Evolutionary conservation across 2,888 invertebrate genomes (phyloP).

Genomic region (Troides helena): DNA sequence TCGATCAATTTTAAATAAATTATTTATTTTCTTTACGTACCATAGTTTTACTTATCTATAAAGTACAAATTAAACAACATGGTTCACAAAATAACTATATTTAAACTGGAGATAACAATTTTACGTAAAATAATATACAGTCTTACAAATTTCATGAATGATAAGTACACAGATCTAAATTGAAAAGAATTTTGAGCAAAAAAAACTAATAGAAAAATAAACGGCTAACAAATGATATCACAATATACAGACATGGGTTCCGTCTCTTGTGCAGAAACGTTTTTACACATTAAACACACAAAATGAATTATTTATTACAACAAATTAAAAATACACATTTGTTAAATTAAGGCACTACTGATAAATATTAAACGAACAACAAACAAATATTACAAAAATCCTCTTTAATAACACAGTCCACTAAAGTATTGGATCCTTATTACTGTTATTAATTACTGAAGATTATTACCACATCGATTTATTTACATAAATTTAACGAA

Average conservation of each 20-base stretch:
- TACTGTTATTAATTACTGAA: slow-evolving; percentile 43
- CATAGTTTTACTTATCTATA: slow-evolving; percentile 47
- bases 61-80: slow-evolving; percentile 38
- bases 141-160: slow-evolving; percentile 78
- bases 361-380: slow-evolving; percentile 31
- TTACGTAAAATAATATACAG: slow-evolving; percentile 78
- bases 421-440: slow-evolving; percentile 43
- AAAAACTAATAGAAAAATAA: slow-evolving; percentile 48
- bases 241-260: slow-evolving; percentile 59
- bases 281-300: not conserved
- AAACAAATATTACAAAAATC: slow-evolving; percentile 31
- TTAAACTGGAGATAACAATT: slow-evolving; percentile 76
- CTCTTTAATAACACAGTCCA: slow-evolving; percentile 30
- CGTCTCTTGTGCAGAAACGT: slow-evolving; percentile 47
- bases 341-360: slow-evolving; percentile 66
- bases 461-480: slow-evolving; percentile 44
- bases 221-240: slow-evolving; percentile 68
- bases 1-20: slow-evolving; percentile 72
- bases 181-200: slow-evolving; percentile 70
- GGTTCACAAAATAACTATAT: slow-evolving; percentile 77
- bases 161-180: slow-evolving; percentile 74
- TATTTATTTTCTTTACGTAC: slow-evolving; percentile 73
- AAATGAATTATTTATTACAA: not conserved
- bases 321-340: slow-evolving; percentile 28
- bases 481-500: slow-evolving; percentile 56